These are phyloP conservation scores for Zoanthus sociatus DNA, from an alignment of 92 coral and sea anemone species.

Conservation along the genomic window DNA sequence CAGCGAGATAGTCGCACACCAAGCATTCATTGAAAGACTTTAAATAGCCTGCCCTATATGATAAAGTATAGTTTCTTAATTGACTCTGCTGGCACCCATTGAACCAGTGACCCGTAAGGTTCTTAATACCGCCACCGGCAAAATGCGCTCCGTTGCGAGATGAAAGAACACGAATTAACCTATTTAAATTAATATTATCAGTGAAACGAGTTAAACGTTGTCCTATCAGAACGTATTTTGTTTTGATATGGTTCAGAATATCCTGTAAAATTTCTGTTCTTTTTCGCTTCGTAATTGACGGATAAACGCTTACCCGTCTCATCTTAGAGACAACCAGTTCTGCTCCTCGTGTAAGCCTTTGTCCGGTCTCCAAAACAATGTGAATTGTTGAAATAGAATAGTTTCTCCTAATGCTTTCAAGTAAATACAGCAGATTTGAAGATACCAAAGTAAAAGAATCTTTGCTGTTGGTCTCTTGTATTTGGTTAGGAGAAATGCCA, in stretches of 20 bases:
- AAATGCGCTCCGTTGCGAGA: slow-evolving; percentile 59
- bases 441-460: slow-evolving; percentile 7
- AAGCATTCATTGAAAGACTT: slow-evolving; percentile 74
- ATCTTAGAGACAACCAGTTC: slow-evolving; percentile 16
- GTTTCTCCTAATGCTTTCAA: slow-evolving; percentile 44
- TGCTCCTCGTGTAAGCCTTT: slow-evolving; percentile 13
- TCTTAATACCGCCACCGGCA: slow-evolving; percentile 78
- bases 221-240: slow-evolving; percentile 81
- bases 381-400: slow-evolving; percentile 16
- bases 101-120: slow-evolving; percentile 79
- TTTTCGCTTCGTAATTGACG: slow-evolving; percentile 1
- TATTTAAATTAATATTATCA: slow-evolving; percentile 63
- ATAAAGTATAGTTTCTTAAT: slow-evolving; percentile 76
- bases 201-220: slow-evolving; percentile 75
- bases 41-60: slow-evolving; percentile 69
- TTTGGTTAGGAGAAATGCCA: slow-evolving; percentile 54
- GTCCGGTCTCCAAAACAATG: slow-evolving; percentile 20
- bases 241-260: slow-evolving; percentile 61
- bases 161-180: slow-evolving; percentile 76
- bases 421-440: slow-evolving; percentile 34
- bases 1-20: slow-evolving; percentile 77
- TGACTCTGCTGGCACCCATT: slow-evolving; percentile 75
- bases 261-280: slow-evolving; percentile 57
- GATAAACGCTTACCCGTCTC: neutral
- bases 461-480: slow-evolving; percentile 40